Base-by-base conservation (phyloP, 2,113 vertebrate genomes). In the Tachycineta bicolor region DNA sequence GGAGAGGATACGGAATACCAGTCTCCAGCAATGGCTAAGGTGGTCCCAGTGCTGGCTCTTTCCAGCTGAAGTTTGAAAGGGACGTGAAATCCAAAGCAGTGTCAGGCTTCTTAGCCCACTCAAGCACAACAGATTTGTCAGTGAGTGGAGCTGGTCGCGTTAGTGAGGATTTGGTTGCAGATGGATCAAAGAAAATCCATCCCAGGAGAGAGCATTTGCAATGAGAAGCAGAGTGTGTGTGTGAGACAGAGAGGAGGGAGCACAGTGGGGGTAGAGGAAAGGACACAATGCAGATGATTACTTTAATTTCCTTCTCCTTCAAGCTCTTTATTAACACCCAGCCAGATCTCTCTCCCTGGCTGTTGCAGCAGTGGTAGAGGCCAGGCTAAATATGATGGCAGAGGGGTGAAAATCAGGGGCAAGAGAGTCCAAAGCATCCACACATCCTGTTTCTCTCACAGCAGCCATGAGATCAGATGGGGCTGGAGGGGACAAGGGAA, bases 311-410 rank as follows among this genome's bases (percentile, higher is more conserved):
- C 73, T 94, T 75, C 69, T 94, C 94, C 85, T 93, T 77, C 71
- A 83, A 82, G 71, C 85, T 90, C 44, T 89, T 92, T 94, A 96
- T 95, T 95, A 97, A 77, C 93, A 94, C 83, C 76, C 73, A 95
- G 94, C 39, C 86, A 95, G 59, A 89, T 93, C 60, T 34, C 53
- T 80, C 73, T 87, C 76, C 43, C 73, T 84, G 76, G 73, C 65
- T 92, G 68, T n/a, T 70, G 47, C 55, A 63, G 60, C 5, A 4
- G 47, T 68, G 64, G 33, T 29, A 90, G 80, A 26, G 47, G n/a
- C 53, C 65, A 76, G 63, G 63, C 62, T 68, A 78, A 91, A 95
- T 78, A 80, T 63, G 87, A 74, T 74, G 64, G 76, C 71, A 92
- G 75, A 50, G 37, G 28, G 44, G 59, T 84, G 53, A 33, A 87